phyloP scores from a whole-genome alignment of 2,888 invertebrate species.

The Andrena dorsata region DNA sequence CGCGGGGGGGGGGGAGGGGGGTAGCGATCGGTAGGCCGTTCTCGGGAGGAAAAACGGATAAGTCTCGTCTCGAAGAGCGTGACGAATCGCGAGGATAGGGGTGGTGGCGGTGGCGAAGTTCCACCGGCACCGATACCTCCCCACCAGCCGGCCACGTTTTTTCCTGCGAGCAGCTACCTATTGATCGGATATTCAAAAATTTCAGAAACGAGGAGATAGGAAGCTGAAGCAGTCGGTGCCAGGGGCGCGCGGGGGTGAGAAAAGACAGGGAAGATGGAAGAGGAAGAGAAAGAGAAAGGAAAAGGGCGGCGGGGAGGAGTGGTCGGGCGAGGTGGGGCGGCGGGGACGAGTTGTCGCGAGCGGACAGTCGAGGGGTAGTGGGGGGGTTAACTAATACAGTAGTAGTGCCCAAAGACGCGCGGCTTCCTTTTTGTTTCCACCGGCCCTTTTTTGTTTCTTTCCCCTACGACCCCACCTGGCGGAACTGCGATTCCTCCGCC shows the following conservation, averaged over 20 bases:
- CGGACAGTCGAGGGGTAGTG: slow-evolving; percentile 61
- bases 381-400: slow-evolving; percentile 72
- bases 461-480: slow-evolving; percentile 65
- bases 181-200: slow-evolving; percentile 84
- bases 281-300: slow-evolving; percentile 46
- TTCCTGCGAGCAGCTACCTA: slow-evolving; percentile 77
- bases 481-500: slow-evolving; percentile 57
- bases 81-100: slow-evolving; percentile 59
- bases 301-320: slow-evolving; percentile 32
- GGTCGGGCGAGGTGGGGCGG: slow-evolving; percentile 51
- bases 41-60: slow-evolving; percentile 59
- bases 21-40: slow-evolving; percentile 34
- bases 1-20: slow-evolving; percentile 11
- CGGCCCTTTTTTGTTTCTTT: slow-evolving; percentile 74
- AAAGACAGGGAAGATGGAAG: slow-evolving; percentile 53
- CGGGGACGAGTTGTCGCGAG: slow-evolving; percentile 71
- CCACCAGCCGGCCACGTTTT: slow-evolving; percentile 72
- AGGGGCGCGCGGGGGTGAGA: slow-evolving; percentile 49
- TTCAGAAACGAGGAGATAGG: slow-evolving; percentile 76
- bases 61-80: slow-evolving; percentile 66
- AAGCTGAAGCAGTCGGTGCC: slow-evolving; percentile 56
- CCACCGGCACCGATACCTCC: slow-evolving; percentile 71
- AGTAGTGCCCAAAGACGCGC: slow-evolving; percentile 71
- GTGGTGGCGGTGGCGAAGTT: slow-evolving; percentile 55
- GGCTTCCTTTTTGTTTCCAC: slow-evolving; percentile 72